Percentiles rank a stretch among this genome's conserved stretches.
phyloP scores from a whole-genome alignment of 2,888 invertebrate genomes.

The Cancer borealis region DNA sequence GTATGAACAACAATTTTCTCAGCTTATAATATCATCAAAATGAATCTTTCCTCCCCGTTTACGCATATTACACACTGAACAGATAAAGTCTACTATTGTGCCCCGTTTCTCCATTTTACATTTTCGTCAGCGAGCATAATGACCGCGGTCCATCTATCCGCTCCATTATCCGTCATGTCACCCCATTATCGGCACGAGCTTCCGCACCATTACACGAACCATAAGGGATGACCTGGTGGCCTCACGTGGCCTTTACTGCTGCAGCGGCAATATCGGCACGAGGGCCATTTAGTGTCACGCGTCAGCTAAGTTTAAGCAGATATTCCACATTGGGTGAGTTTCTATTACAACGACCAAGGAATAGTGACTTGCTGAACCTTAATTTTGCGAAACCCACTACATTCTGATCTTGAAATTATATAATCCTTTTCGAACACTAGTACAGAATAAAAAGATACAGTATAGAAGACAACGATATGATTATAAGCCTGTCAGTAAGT shows the following conservation, averaged over 20 bases:
- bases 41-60: not conserved
- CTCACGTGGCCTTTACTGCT: not conserved
- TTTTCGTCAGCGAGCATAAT: not conserved
- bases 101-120: not conserved
- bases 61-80: not conserved
- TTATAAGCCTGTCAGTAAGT: too few species aligned
- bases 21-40: not conserved
- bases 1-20: not conserved
- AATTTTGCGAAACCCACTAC: not conserved
- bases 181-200: conserved; percentile 29
- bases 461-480: too few species aligned
- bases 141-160: conserved; percentile 4
- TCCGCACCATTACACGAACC: not conserved
- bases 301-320: not conserved
- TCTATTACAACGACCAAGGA: not conserved
- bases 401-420: not conserved
- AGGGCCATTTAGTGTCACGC: not conserved
- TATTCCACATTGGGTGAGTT: not conserved
- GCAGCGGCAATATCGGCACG: conserved; percentile 7
- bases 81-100: not conserved
- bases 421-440: too few species aligned
- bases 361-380: not conserved
- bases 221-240: conserved; percentile 24
- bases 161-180: conserved; percentile 29
- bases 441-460: too few species aligned